phyloP scores from a whole-genome alignment of 2,797 vertebrate genomes.

The Dicrostonyx torquatus region DNA sequence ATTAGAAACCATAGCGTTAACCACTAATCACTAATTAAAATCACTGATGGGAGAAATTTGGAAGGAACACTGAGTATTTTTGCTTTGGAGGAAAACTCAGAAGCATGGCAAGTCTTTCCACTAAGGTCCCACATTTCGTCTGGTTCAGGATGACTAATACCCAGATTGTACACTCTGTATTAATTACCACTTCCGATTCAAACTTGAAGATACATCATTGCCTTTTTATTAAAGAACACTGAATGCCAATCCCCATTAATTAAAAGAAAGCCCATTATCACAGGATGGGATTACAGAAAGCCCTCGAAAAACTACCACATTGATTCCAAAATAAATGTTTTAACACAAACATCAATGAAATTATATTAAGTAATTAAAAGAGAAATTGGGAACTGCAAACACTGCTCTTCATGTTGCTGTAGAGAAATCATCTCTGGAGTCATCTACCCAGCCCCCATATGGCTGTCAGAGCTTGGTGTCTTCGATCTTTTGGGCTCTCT shows the following conservation, averaged over 20 bases:
- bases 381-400: neutral
- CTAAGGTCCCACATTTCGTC: slow-evolving; percentile 47
- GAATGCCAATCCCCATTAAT: slow-evolving; percentile 47
- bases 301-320: slow-evolving; percentile 37
- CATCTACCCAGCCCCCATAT: neutral
- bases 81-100: slow-evolving; percentile 55
- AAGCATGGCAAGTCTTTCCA: slow-evolving; percentile 33
- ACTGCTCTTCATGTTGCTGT: neutral
- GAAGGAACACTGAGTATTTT: slow-evolving; percentile 58
- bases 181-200: slow-evolving; percentile 62
- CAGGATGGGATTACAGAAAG: slow-evolving; percentile 60
- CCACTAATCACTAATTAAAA: slow-evolving; percentile 19
- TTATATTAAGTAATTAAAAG: slow-evolving; percentile 67
- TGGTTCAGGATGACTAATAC: slow-evolving; percentile 18
- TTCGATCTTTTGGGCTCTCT: neutral
- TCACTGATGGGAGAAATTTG: slow-evolving; percentile 74
- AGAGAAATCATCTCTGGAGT: neutral
- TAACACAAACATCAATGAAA: slow-evolving; percentile 60
- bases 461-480: neutral
- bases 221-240: slow-evolving; percentile 63
- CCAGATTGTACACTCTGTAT: slow-evolving; percentile 42
- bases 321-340: slow-evolving; percentile 73
- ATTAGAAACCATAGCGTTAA: slow-evolving; percentile 51
- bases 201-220: slow-evolving; percentile 56
- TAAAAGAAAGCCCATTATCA: slow-evolving; percentile 67